Base-by-base conservation (phyloP, 23 tunicate genomes). In the Ciona savignyi region DNA sequence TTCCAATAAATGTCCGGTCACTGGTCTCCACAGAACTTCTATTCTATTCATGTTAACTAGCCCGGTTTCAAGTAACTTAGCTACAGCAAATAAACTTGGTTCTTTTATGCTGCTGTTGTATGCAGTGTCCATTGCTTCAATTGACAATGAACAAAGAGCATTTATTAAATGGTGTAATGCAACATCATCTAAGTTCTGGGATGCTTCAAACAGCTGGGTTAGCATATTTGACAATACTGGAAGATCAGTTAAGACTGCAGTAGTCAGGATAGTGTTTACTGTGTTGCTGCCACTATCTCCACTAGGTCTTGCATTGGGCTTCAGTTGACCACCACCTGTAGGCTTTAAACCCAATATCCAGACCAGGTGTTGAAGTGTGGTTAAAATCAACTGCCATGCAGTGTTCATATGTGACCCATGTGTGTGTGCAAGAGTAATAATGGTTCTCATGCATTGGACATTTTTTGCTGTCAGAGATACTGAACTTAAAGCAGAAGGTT, bases 291-390 rank as follows among this genome's bases (percentile, higher is more conserved):
- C 30, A 34, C 78, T 65, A 33, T 91, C 97, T 21, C 76, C 76
- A 35, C 83, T 33, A 4, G 86, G 65, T 34, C 97, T 76, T 20
- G 84, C 35, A 76, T 73, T 77, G 0, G 97, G 76, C 42, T 73
- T 74, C 30, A 91, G 35, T 71, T 81, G 83, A 6, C 97, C 97
- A 72, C 66, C 65, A 9, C 69, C 21, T 27, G 85, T 70, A 6
- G 97, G 97, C 62, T 91, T 81, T 24, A 93, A 74, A 3, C 98
- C 98, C 24, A 93, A 49, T n/a, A 93, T 93, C 98, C 98, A 93
- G 1, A 86, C 93, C 27, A 93, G 77, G 34, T 93, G 98, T 72
- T 93, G 98, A 25, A 93, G 60, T 24, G 98, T 81, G 9, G 98
- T 78, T 33, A 93, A 67, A 24, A 93, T 35, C 25, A 82, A 66